Evolutionary conservation across 2,797 vertebrate species (phyloP), one percentile per base, ranked within the genome.

Genomic region (Rhinophrynus dorsalis): DNA sequence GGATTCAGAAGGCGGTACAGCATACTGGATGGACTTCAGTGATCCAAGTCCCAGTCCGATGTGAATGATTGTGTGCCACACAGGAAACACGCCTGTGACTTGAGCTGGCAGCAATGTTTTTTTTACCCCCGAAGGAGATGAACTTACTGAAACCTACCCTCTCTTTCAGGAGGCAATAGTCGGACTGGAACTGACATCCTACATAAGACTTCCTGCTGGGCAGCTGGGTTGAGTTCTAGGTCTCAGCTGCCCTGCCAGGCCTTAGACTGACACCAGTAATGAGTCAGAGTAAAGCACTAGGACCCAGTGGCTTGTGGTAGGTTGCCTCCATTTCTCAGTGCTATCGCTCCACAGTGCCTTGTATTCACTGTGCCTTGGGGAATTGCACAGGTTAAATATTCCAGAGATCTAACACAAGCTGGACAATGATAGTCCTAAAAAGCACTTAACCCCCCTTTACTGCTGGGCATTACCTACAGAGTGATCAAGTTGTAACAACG

Each of bases 391-490:
- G 63, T 23, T 72, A 65, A 71, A 64, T 17, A 65, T n/a, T 12
- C 68, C 68, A 60, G 52, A 15, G 2, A 24, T 40, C 24, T 65
- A 50, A 57, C 58, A 50, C 60, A 65, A 38, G 32, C 17, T 20
- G 42, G 68, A 71, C 50, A 5, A 9, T 13, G 30, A 21, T 52
- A 42, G 56, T 71, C 40, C 17, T n/a, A 15, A 20, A 48, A 70
- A 72, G 68, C 68, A 72, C 68, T 72, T 72, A 72, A 51, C 50
- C 37, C 50, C 15, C 54, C 5, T 9, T 27, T 38, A 37, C 45
- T 23, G 18, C 35, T 24, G 33, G 57, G 44, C 45, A 12, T 40
- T 40, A 29, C 50, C 65, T 60, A 45, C n/a, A n/a, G 29, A 40
- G 61, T 20, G 62, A 12, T 33, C 7, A 24, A 1, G 5, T 24